These are phyloP conservation scores for Pachypeltis micranthus DNA, from an alignment of 1,140 invertebrate species.

Conservation along the genomic window DNA sequence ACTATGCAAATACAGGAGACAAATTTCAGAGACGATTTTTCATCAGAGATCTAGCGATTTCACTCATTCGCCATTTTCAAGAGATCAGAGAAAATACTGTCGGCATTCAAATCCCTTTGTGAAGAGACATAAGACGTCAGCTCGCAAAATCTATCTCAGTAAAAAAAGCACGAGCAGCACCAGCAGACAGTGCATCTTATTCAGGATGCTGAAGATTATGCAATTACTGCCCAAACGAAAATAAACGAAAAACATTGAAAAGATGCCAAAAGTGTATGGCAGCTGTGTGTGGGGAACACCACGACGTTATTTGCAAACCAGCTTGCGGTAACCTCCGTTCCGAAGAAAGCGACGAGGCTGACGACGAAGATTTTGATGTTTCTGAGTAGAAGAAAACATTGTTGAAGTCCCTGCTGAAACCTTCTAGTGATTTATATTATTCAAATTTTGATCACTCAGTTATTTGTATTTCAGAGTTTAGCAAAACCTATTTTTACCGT, in stretches of 20 bases:
- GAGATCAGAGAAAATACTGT: background rate
- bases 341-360: background rate
- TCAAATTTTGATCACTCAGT: too few species aligned
- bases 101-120: background rate
- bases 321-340: background rate
- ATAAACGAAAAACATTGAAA: background rate
- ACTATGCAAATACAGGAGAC: background rate
- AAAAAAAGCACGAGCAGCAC: background rate
- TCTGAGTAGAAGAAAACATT: background rate
- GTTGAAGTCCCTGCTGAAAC: background rate
- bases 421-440: background rate
- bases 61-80: background rate
- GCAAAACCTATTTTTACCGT: background rate
- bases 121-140: background rate
- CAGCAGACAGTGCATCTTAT: background rate
- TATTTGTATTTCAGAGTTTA: background rate
- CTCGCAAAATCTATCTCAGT: background rate
- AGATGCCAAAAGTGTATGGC: background rate
- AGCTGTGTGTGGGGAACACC: background rate
- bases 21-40: background rate
- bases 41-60: background rate
- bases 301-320: background rate
- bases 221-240: too few species aligned
- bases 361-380: background rate
- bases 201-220: background rate